Conservation (phyloP, 2,888 invertebrate genomes). For the Blastobasis lacticolella region DNA sequence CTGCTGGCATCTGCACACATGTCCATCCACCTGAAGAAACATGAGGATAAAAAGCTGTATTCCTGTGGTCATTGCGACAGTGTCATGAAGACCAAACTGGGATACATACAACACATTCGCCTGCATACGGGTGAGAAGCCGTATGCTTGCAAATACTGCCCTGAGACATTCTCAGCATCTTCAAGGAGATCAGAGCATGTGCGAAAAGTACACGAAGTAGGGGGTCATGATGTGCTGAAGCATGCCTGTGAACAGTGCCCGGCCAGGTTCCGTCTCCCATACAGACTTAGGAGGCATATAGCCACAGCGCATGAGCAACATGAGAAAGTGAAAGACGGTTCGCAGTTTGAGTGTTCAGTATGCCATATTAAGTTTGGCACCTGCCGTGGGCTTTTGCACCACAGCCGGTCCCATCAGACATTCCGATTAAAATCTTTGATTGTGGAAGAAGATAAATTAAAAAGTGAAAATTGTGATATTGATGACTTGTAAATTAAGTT, state of each 20-base stretch:
- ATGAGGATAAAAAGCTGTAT: slow-evolving; percentile 24
- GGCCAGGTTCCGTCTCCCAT: slow-evolving; percentile 45
- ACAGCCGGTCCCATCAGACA: slow-evolving; percentile 39
- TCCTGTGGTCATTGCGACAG: slow-evolving; percentile 46
- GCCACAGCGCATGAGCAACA: slow-evolving; percentile 40
- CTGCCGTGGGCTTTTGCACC: slow-evolving; percentile 40
- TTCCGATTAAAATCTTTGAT: background rate
- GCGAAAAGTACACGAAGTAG: slow-evolving; percentile 32
- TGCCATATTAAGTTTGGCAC: slow-evolving; percentile 47
- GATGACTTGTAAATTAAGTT: too few relatives aligned
- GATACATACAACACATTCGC: slow-evolving; percentile 50
- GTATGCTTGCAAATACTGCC: slow-evolving; percentile 44
- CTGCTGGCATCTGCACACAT: slow-evolving; percentile 51
- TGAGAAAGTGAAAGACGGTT: slow-evolving; percentile 15
- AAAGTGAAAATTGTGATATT: too few relatives aligned
- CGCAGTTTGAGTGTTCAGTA: slow-evolving; percentile 33
- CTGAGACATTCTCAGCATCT: slow-evolving; percentile 50
- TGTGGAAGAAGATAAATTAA: too few relatives aligned
- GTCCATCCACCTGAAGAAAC: slow-evolving; percentile 49
- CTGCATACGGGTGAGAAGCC: slow-evolving; percentile 57
- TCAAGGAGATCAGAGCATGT: slow-evolving; percentile 55
- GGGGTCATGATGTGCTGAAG: slow-evolving; percentile 26
- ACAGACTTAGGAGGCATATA: slow-evolving; percentile 41
- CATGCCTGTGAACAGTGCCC: slow-evolving; percentile 46
- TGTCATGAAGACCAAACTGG: slow-evolving; percentile 41